Percentiles rank a stretch among this genome's conserved stretches.
Evolutionary conservation across 2,113 vertebrate species (phyloP).

Genomic region (Ceyx cyanopectus): DNA sequence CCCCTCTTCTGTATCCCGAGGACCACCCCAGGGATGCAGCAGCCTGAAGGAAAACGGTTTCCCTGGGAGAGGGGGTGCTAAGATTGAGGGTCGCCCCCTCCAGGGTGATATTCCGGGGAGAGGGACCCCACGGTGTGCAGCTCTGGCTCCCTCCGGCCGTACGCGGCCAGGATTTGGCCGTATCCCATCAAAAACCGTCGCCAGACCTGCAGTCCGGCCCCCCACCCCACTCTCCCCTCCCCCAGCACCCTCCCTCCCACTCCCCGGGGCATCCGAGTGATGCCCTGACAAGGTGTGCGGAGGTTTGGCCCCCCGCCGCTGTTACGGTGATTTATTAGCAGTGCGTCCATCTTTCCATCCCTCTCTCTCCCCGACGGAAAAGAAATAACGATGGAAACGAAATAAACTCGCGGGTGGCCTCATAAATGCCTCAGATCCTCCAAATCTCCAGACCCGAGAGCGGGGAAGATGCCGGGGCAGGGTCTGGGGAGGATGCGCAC

Average conservation of each 20-base stretch:
- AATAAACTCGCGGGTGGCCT: neutral
- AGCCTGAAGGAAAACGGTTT: neutral
- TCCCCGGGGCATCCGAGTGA: neutral
- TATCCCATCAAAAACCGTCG: neutral
- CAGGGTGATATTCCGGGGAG: too few species aligned
- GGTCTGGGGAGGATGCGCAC: too few species aligned
- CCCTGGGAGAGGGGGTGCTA: fast-evolving
- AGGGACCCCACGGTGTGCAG: fast-evolving
- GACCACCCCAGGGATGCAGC: neutral
- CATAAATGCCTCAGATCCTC: neutral
- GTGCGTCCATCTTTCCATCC: neutral
- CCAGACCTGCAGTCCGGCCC: neutral
- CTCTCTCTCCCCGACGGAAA: neutral
- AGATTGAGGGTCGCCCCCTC: neutral
- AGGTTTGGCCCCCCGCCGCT: neutral
- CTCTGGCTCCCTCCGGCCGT: neutral
- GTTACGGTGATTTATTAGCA: neutral
- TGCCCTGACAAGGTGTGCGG: neutral
- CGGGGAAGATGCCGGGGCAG: neutral
- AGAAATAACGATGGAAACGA: neutral
- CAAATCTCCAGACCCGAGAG: neutral
- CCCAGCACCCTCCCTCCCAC: neutral
- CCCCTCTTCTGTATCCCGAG: neutral
- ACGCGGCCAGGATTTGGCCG: neutral
- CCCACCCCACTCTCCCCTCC: too few species aligned